phyloP scores from a whole-genome alignment of 2,888 invertebrate species.

The Rhogogaster chlorosoma region DNA sequence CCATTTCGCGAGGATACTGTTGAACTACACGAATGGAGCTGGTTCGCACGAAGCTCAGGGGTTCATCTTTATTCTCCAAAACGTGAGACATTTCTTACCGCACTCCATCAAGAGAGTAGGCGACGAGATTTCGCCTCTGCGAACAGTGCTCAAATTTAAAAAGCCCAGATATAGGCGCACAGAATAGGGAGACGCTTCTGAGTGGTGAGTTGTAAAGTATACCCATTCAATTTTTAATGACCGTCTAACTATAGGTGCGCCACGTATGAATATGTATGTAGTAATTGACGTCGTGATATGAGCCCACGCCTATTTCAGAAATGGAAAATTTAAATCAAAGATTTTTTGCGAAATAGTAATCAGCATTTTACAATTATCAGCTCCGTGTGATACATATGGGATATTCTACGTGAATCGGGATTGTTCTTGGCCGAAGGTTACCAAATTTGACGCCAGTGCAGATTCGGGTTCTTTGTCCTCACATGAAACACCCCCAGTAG shows the following conservation, averaged over 20 bases:
- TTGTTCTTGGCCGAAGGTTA: no score
- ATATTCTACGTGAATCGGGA: no score
- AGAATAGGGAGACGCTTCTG: no score
- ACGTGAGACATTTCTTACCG: conserved; percentile 1
- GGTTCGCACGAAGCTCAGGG: conserved; percentile 25
- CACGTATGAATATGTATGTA: not conserved
- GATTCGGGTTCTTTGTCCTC: no score
- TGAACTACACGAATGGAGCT: conserved; percentile 7
- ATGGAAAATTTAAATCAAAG: no score
- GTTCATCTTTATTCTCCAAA: conserved; percentile 1
- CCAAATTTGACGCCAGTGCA: no score
- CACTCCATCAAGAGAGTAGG: conserved; percentile 3
- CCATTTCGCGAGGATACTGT: not conserved
- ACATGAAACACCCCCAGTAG: no score
- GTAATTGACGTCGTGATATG: no score
- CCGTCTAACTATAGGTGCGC: not conserved
- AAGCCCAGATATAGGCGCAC: not conserved
- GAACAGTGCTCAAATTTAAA: conserved; percentile 1
- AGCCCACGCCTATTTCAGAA: no score
- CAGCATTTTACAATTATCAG: no score
- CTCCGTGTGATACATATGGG: no score
- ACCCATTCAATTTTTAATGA: not conserved
- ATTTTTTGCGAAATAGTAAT: no score
- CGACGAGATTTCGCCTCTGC: conserved; percentile 2
- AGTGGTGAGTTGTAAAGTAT: not conserved